Evolutionary conservation across 2,888 invertebrate genomes (phyloP), one percentile per base, ranked within the genome.

Genomic region (Celastrina argiolus): DNA sequence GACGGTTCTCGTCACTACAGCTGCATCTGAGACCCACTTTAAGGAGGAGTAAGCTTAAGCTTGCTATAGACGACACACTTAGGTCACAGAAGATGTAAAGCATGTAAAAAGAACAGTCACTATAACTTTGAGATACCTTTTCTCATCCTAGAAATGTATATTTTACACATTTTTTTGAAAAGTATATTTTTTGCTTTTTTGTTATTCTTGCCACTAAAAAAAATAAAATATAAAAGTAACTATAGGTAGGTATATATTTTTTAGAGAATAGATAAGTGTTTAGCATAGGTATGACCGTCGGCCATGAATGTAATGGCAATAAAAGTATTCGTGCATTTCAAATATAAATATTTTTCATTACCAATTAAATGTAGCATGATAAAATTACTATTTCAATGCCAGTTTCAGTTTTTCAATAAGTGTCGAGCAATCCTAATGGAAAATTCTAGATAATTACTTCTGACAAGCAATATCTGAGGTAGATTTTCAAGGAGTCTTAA

Each of bases 301-400:
- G 16, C 16, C 8, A 59, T 34, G 8, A n/a, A 61, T 61, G 36
- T 61, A 36, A 61, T 51, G 5, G 12, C 51, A 51, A 22, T 51
- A 34, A 61, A 61, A 61, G 36, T 10, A 22, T 34, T 51, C 51
- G 51, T 51, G 51, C 22, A 58, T 16, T 34, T 34, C 8, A 34
- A 31, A 58, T 16, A 16, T 31, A 28, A 59, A 59, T 16, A 34
- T 59, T 59, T 31, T 59, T 31, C 34, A 59, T 59, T 59, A 34
- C 12, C 34, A 18, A 59, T 31, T 34, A 31, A 58, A 10, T 58
- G 59, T 59, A 16, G 59, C 34, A 18, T 6, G 51, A 18, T 51
- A 18, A 51, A 6, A 10, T 56, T n/a, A 31, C 18, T 34, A 8
- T 22, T 45, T 34, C 34, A 59, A 59, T 59, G 18, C 16, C 18